Conservation (phyloP, 2,113 vertebrate species). For the Atrichornis clamosus region DNA sequence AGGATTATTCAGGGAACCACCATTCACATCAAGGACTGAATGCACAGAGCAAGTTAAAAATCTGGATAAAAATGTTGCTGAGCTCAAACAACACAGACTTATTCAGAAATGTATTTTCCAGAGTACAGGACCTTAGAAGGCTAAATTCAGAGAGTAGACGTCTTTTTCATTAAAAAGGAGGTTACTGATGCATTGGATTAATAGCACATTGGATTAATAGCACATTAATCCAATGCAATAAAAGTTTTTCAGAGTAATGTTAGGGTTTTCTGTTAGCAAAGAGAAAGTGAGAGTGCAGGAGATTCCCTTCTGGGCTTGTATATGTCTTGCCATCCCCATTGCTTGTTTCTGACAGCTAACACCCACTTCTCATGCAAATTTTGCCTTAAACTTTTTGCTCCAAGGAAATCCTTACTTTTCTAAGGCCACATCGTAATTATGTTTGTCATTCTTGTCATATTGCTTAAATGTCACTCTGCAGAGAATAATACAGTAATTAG, state of each 20-base stretch:
- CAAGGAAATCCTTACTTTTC: constrained; percentile 15
- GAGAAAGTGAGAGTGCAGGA: neutral
- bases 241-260: neutral
- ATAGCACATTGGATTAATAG: neutral
- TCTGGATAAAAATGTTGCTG: neutral
- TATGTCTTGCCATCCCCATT: neutral
- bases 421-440: neutral
- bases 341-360: constrained; percentile 19
- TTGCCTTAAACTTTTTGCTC: constrained; percentile 4
- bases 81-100: neutral
- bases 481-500: constrained; percentile 26
- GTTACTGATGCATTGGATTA: neutral
- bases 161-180: neutral
- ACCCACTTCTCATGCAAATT: constrained; percentile 2
- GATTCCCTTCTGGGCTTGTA: neutral
- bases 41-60: neutral
- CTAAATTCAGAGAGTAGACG: neutral
- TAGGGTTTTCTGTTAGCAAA: neutral
- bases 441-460: constrained; percentile 15
- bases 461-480: constrained; percentile 3
- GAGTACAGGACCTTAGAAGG: neutral
- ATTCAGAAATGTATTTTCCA: neutral
- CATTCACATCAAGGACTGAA: neutral
- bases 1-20: neutral
- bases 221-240: neutral